Conservation (phyloP, 2,797 vertebrate species). For the Onychomys torridus region DNA sequence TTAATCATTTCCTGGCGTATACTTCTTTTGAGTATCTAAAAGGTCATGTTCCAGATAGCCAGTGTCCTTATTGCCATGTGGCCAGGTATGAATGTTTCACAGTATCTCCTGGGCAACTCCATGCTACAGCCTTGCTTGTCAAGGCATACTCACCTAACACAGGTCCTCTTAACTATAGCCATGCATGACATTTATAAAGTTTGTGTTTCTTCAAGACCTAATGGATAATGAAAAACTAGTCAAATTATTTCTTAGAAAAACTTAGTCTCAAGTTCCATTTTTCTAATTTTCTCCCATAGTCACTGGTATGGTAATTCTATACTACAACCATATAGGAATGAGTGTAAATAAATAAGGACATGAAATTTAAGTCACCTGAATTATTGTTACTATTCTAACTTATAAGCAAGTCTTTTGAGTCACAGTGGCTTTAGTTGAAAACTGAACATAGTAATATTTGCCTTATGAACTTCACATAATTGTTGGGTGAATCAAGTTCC, state of each 20-base stretch:
- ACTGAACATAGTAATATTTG: background rate
- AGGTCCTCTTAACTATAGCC: background rate
- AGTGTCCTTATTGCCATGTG: background rate
- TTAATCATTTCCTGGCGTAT: background rate
- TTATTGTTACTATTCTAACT: background rate
- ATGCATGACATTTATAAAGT: background rate
- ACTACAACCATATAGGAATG: background rate
- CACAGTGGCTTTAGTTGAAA: background rate
- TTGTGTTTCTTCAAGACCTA: background rate
- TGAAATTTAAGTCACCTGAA: background rate
- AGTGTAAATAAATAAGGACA: background rate
- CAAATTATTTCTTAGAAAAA: conserved; percentile 33
- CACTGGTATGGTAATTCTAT: background rate
- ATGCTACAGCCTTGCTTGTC: background rate
- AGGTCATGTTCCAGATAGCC: background rate
- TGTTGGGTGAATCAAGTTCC: background rate
- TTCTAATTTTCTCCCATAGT: background rate
- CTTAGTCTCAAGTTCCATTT: conserved; percentile 21
- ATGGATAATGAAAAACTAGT: background rate
- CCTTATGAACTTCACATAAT: background rate
- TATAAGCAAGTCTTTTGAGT: background rate
- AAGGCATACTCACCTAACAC: background rate
- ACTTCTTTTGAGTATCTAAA: background rate
- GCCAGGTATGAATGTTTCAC: background rate
- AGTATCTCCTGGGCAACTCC: background rate